Evolutionary conservation across 2,797 vertebrate species (phyloP).

Genomic region (Anisognathus igniventris): DNA sequence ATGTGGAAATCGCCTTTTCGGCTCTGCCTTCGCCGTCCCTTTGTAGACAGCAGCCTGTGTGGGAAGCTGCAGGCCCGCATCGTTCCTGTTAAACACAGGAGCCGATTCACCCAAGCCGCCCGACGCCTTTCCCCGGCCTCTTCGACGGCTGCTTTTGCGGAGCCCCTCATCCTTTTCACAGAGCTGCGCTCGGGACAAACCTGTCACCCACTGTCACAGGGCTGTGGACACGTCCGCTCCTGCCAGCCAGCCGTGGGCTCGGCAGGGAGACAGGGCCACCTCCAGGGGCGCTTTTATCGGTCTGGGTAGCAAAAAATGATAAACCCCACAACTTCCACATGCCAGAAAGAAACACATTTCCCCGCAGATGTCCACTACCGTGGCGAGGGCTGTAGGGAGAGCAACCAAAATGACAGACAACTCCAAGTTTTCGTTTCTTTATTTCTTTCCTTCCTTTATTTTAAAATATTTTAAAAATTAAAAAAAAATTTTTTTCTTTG

Average conservation of each 20-base stretch:
- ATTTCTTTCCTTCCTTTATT: fast-evolving
- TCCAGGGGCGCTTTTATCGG: not conserved
- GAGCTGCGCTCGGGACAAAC: no score
- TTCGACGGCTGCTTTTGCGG: not conserved
- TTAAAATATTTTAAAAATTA: not conserved
- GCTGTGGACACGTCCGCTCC: not conserved
- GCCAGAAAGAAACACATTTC: not conserved
- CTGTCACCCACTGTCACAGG: not conserved
- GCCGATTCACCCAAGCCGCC: not conserved
- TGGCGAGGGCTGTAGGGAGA: not conserved
- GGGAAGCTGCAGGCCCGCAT: not conserved
- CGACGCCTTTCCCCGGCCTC: not conserved
- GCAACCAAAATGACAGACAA: not conserved
- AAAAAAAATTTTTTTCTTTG: not conserved
- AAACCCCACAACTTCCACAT: not conserved
- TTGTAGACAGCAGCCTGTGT: not conserved
- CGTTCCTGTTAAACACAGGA: not conserved
- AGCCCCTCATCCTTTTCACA: not conserved
- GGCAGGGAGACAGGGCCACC: no score
- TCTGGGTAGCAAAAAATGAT: not conserved
- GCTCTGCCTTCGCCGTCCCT: not conserved
- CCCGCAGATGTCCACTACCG: not conserved
- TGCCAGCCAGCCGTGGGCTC: not conserved
- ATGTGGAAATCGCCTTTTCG: not conserved
- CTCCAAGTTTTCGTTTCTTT: not conserved